Evolutionary conservation across 2,113 vertebrate genomes (phyloP).

Genomic region (Hyperoodon ampullatus): DNA sequence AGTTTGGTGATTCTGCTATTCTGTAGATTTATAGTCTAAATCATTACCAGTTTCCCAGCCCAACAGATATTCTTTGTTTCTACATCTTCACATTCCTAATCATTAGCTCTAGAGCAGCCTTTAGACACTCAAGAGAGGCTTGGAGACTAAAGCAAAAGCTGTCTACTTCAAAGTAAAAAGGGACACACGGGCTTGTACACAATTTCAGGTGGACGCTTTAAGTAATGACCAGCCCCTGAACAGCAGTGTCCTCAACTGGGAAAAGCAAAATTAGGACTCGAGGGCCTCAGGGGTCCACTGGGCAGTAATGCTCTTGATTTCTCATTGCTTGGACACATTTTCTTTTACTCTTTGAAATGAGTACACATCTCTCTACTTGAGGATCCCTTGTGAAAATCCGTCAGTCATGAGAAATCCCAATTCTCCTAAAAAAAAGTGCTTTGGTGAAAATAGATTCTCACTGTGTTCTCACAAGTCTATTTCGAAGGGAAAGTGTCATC

Average conservation of each 20-base stretch:
- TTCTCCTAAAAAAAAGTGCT: not conserved
- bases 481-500: not conserved
- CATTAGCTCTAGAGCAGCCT: not conserved
- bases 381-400: not conserved
- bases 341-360: not conserved
- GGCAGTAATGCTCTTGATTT: not conserved
- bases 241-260: not conserved
- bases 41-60: not conserved
- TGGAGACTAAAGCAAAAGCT: not conserved
- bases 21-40: not conserved
- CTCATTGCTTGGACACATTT: not conserved
- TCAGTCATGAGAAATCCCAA: not conserved
- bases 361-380: not conserved
- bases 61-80: not conserved
- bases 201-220: not conserved
- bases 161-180: not conserved
- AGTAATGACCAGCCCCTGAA: not conserved
- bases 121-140: not conserved
- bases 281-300: not conserved
- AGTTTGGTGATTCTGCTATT: not conserved
- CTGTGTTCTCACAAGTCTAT: not conserved
- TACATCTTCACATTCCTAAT: not conserved
- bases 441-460: not conserved
- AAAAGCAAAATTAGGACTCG: not conserved
- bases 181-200: not conserved